A percentile compares a stretch with the other conserved stretches of the same genome.
These are phyloP conservation scores for Buphagus erythrorhynchus DNA, from an alignment of 2,797 vertebrate species.

Conservation along the genomic window DNA sequence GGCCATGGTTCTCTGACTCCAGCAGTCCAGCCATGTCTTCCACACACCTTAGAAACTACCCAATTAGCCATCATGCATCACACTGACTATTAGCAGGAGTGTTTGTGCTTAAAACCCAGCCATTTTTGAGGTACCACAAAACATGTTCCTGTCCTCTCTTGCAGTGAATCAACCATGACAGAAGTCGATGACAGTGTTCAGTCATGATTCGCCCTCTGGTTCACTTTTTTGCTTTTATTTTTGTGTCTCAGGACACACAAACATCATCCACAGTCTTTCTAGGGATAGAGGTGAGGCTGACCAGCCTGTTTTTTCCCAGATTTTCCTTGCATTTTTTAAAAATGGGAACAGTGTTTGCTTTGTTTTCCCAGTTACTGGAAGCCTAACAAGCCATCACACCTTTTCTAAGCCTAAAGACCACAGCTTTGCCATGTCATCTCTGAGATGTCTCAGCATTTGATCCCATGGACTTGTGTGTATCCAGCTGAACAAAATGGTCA, in stretches of 20 bases:
- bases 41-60: neutral
- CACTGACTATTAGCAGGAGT: neutral
- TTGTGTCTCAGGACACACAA: neutral
- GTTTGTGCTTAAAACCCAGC: neutral
- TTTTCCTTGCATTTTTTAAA: neutral
- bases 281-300: neutral
- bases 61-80: neutral
- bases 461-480: neutral
- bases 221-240: neutral
- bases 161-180: neutral
- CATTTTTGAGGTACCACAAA: neutral
- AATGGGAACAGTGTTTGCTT: neutral
- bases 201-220: neutral
- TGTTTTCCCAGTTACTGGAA: neutral
- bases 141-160: neutral
- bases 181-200: neutral
- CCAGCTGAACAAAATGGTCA: neutral
- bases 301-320: neutral
- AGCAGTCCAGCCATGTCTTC: neutral
- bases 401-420: neutral
- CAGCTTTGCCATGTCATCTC: neutral
- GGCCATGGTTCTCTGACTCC: accelerated
- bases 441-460: neutral
- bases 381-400: neutral
- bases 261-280: neutral